Evolutionary conservation across 1,140 invertebrate species (phyloP), one percentile per base, ranked within the genome.

Genomic region (Pomacea maculata): DNA sequence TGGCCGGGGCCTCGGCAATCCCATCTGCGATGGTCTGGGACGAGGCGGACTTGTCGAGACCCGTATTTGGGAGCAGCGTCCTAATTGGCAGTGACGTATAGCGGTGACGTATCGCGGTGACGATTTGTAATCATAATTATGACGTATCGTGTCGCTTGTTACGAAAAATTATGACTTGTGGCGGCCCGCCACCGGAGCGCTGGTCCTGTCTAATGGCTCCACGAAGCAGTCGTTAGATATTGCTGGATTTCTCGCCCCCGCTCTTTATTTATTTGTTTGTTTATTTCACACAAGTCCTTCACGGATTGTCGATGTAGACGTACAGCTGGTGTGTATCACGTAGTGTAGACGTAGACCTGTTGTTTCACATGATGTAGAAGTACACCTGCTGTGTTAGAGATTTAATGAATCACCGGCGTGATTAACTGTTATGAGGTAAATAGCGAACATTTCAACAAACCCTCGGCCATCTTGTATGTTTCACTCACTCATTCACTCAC

Each of bases 51-150:
- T 61, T 61, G 15, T 61, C 11, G 57, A 1, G 57, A 61, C 57
- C 57, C 57, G 57, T 61, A 14, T 17, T 17, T 11, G 15, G 57
- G 57, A 61, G 57, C 57, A 4, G 0, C 0, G 25, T 45, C 65
- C 2, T 78, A 78, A 78, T 78, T 78, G 77, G 77, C 77, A 78
- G 14, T 78, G 77, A 78, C 77, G 77, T 78, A 78, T 54, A 78
- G 77, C 25, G 65, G 15, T 45, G 34, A 45, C 34, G 6, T 78
- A 78, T 54, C 68, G 77, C 25, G 65, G 15, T 45, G 77, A 55
- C 77, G 77, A 78, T 78, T 78, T 78, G 77, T 78, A 78, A 68
- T 78, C 65, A 78, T 78, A 68, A 78, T 70, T 78, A 57, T 70
- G 77, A 78, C 77, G 57, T 67, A 55, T n/a, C 45, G 77, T 57